Evolutionary conservation across 2,888 invertebrate genomes (phyloP), one percentile per base, ranked within the genome.

Genomic region (Clistopyga incitator): DNA sequence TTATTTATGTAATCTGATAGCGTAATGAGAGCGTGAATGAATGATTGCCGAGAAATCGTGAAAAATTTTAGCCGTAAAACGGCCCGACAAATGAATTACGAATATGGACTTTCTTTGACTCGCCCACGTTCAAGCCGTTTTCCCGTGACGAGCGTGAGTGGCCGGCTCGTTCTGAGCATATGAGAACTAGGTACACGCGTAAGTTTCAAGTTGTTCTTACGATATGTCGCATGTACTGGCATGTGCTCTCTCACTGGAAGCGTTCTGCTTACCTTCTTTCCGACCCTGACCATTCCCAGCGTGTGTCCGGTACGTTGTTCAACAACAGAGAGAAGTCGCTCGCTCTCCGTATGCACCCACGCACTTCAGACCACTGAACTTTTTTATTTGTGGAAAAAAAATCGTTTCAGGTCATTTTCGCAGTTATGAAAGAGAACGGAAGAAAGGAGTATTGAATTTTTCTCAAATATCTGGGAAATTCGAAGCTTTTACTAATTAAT

Each of bases 281-380:
- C 82, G 82, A 80, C 81, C 85, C 85, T 85, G 85, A 85, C 85
- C 81, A 76, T 81, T 85, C 85, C 15, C 85, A 85, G 85, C 85
- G 82, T 83, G 84, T 74, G 85, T 77, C 83, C 79, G 74, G 77
- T 64, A 64, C 59, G 81, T 76, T 85, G 78, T 82, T 81, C 29
- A 80, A 82, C 80, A 75, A 80, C 80, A 45, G 50, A 67, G 54
- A 54, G 64, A 56, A 47, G 78, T 78, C 45, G 45, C 70, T 75
- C 47, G 52, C 59, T 70, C 54, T 78, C 70, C 70, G 75, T 65
- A 70, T 42, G 64, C 42, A 70, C 82, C 59, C 78, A 76, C 76
- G 72, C 47, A 34, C 29, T n/a, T 8, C 68, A 15, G 45, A 20
- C 77, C 34, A 54, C 74, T 64, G 61, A 29, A 56, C 47, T 64